A percentile compares a stretch with the other conserved stretches of the same genome.
phyloP scores from a whole-genome alignment of 2,113 vertebrate genomes.

The Phaethon lepturus region DNA sequence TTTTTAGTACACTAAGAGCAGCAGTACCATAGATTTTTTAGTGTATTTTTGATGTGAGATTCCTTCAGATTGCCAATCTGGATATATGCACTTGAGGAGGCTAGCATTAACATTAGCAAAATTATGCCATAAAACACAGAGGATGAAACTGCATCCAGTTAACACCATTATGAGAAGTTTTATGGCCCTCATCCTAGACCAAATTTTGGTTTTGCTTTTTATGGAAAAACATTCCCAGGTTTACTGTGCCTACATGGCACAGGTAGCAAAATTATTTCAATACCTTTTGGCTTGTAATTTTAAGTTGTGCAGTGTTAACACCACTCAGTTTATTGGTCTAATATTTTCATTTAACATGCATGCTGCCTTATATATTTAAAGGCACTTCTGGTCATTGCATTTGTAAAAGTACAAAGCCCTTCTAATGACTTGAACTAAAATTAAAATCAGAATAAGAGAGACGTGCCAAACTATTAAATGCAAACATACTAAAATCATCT shows the following conservation, averaged over 20 bases:
- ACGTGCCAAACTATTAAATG: fast-evolving
- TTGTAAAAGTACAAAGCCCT: neutral
- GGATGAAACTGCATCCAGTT: neutral
- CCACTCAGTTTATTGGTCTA: neutral
- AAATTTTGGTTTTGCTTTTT: neutral
- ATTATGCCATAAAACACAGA: neutral
- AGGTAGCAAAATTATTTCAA: neutral
- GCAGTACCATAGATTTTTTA: neutral
- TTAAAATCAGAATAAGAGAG: constrained; percentile 6
- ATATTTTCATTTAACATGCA: neutral
- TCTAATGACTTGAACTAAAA: neutral
- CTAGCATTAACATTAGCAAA: neutral
- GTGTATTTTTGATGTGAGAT: neutral
- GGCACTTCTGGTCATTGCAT: neutral
- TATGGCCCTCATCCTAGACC: neutral
- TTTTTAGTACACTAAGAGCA: neutral
- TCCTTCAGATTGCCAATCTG: neutral
- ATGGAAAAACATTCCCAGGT: neutral
- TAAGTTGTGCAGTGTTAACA: neutral
- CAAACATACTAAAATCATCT: neutral
- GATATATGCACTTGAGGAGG: neutral
- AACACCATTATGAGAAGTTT: neutral
- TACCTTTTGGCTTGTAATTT: neutral
- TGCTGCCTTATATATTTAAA: neutral
- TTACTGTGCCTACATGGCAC: neutral